Conservation (phyloP, 2,888 invertebrate species). For the Drosophila bunnanda region DNA sequence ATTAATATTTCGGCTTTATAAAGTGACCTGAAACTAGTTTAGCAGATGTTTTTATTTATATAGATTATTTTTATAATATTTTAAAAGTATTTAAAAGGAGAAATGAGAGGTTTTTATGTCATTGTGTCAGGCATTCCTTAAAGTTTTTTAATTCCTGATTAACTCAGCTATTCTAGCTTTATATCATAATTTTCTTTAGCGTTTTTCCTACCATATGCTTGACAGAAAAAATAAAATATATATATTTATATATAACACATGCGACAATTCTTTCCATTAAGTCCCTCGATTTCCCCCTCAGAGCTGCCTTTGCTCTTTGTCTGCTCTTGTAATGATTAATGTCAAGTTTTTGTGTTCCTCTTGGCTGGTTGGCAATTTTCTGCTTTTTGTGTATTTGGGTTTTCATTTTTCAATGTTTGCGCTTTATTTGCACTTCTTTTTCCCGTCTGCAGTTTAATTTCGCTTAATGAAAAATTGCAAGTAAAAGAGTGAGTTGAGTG, state of each 20-base stretch:
- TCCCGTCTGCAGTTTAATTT: conserved; percentile 76
- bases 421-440: conserved; percentile 33
- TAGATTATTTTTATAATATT: neutral
- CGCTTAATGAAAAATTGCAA: conserved; percentile 75
- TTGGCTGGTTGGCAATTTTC: conserved; percentile 38
- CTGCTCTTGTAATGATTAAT: conserved; percentile 77
- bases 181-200: neutral
- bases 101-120: too few species aligned
- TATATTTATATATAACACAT: conserved; percentile 33
- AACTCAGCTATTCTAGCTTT: too few species aligned
- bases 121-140: too few species aligned
- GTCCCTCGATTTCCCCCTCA: neutral
- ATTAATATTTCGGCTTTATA: neutral
- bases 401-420: conserved; percentile 51
- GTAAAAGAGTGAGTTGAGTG: conserved; percentile 12
- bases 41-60: neutral
- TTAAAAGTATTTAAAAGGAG: too few species aligned
- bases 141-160: too few species aligned
- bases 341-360: conserved; percentile 59
- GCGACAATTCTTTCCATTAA: conserved; percentile 64
- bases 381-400: conserved; percentile 37
- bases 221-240: neutral
- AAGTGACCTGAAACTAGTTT: neutral
- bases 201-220: conserved; percentile 11
- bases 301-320: conserved; percentile 39